Evolutionary conservation across 2,113 vertebrate genomes (phyloP), one percentile per base, ranked within the genome.

Genomic region (Notechis scutatus): DNA sequence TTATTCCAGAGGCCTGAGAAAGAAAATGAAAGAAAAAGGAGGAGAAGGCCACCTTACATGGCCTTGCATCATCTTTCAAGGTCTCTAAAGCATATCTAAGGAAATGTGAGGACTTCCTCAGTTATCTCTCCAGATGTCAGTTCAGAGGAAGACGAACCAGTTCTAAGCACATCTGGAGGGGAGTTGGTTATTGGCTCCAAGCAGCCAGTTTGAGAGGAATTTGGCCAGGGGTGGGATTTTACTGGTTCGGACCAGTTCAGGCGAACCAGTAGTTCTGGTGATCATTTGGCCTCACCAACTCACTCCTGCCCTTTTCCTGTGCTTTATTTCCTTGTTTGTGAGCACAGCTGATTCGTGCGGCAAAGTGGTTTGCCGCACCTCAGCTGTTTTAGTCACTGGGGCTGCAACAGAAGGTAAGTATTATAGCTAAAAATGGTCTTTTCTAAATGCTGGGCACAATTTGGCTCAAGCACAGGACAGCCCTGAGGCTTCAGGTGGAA

Each of bases 251-350:
- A 55, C 54, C 3, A 15, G 54, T 18, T 55, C 3, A 15, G 54
- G 11, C 0, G 0, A 55, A 55, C 1, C 3, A 15, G 3, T 55
- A 55, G 15, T 15, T 55, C 54, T 3, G 54, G 15, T 4, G 14
- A 55, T 55, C 54, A 50, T 50, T 50, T 50, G 8, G 47, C 8
- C 47, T 0, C 47, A 9, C 47, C 47, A 50, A 9, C 8, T 14
- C 54, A 4, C 11, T 15, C 54, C 54, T 55, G 54, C 54, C 47
- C 47, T 50, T 9, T 47, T 47, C 47, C 47, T 47, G 47, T 50
- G 8, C 47, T 50, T 50, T 50, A 50, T 50, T 50, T 50, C 47
- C 47, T 50, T 50, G 47, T 50, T 50, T 50, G 9, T 50, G 47
- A 50, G 47, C 47, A 50, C 47, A 55, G 14, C 54, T 55, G 54